phyloP scores from a whole-genome alignment of 2,797 vertebrate species.

The Protosalanx chinensis region DNA sequence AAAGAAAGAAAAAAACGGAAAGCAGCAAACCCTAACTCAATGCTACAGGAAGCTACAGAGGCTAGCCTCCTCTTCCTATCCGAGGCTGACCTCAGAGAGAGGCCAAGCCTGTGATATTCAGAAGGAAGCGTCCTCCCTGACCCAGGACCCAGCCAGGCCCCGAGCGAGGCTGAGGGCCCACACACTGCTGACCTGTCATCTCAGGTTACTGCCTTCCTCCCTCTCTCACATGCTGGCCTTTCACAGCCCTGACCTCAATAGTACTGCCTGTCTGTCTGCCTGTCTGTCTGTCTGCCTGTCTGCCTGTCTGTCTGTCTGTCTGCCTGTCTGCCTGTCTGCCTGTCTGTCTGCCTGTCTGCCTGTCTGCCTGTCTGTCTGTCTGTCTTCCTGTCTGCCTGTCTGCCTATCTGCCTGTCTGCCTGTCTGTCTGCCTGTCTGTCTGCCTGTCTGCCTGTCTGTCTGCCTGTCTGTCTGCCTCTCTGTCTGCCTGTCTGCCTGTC shows the following conservation, averaged over 20 bases:
- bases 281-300: background rate
- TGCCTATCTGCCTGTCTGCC: background rate
- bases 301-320: background rate
- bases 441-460: background rate
- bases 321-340: background rate
- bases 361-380: background rate
- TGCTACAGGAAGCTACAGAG: too few species aligned
- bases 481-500: background rate
- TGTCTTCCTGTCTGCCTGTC: background rate
- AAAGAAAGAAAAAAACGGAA: too few species aligned
- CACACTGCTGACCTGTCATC: too few species aligned
- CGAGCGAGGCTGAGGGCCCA: too few species aligned
- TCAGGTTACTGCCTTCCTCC: too few species aligned
- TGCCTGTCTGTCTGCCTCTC: background rate
- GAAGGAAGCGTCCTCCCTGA: too few species aligned
- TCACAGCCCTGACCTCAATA: conserved; percentile 1
- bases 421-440: background rate
- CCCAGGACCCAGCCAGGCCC: too few species aligned
- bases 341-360: background rate
- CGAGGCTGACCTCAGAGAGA: too few species aligned
- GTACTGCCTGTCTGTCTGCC: background rate
- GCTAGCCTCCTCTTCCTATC: too few species aligned
- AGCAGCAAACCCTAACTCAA: too few species aligned
- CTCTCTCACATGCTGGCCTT: background rate
- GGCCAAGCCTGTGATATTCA: too few species aligned